Base-by-base conservation (phyloP, 2,113 vertebrate genomes). In the Strigops habroptila region DNA sequence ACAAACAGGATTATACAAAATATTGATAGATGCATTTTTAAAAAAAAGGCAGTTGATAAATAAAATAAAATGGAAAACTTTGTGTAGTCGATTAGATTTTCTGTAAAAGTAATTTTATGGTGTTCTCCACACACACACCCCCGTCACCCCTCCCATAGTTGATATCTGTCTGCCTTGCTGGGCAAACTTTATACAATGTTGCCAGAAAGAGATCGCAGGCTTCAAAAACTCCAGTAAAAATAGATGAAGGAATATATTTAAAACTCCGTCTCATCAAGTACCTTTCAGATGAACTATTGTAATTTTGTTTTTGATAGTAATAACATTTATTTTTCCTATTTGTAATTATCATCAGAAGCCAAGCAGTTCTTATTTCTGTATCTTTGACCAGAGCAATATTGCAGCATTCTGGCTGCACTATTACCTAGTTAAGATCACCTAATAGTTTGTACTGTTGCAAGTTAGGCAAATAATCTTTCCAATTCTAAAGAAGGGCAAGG, bases 51-150 rank as follows among this genome's bases (percentile, higher is more conserved):
- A 44, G 22, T 13, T 49, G n/a, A 62, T 48, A 76, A 65, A 3
- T 14, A 88, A 90, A 65, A 62, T 41, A 65, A 82, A 76, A 51
- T 21, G 2, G 31, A 91, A 83, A 83, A 73, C 9, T 10, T 12
- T 27, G 4, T 62, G 14, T 46, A 24, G 6, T 41, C 21, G 57
- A 22, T 24, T 44, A 57, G 3, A 35, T 12, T 43, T 71, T 69
- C 69, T 2, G 5, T 65, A 80, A 59, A 55, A 90, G 9, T n/a
- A 2, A 11, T 49, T 75, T 88, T 33, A 48, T 48, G 5, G 3
- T 46, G 6, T 23, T 60, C 3, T 28, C 33, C 3, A n/a, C n/a
- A n/a, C n/a, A n/a, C n/a, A n/a, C n/a, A n/a, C 6, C 10, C 3
- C n/a, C 17, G 12, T 7, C 5, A 6, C 15, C 5, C 3, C 14